Conservation (phyloP, 2,888 invertebrate species). For the Drosophila hawaiiensis region DNA sequence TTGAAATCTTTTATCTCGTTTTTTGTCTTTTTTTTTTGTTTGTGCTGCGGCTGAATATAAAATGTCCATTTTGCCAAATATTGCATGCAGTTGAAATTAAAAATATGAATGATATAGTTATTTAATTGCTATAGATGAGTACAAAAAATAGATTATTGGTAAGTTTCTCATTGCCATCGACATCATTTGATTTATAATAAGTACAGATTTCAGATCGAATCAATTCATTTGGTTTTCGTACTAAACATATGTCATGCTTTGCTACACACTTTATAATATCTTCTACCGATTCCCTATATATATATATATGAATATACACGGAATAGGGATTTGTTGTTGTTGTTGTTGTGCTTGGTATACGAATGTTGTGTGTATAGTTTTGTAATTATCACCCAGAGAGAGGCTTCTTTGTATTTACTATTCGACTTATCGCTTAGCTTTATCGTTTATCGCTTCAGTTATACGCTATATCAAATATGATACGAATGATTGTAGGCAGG, state of each 20-base stretch:
- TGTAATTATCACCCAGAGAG: slow-evolving; percentile 51
- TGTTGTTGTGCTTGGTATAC: slow-evolving; percentile 27
- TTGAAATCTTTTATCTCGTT: slow-evolving; percentile 24
- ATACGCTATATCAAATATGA: slow-evolving; percentile 60
- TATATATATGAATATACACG: no score
- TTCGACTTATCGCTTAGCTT: slow-evolving; percentile 35
- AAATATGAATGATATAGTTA: slow-evolving; percentile 24
- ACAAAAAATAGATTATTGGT: slow-evolving; percentile 49
- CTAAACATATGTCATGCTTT: slow-evolving; percentile 36
- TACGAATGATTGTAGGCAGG: slow-evolving; percentile 81
- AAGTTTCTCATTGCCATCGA: slow-evolving; percentile 8
- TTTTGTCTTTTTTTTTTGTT: slow-evolving; percentile 33
- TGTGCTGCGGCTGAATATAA: slow-evolving; percentile 5
- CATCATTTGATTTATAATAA: slow-evolving; percentile 17
- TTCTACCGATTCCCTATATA: background rate
- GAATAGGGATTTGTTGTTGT: slow-evolving; percentile 7
- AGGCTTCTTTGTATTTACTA: slow-evolving; percentile 43
- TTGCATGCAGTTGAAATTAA: slow-evolving; percentile 12
- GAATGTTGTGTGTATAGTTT: slow-evolving; percentile 31
- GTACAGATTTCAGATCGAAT: slow-evolving; percentile 28
- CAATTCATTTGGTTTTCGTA: slow-evolving; percentile 27
- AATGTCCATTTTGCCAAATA: slow-evolving; percentile 22
- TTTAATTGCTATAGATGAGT: slow-evolving; percentile 47
- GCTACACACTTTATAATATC: slow-evolving; percentile 17
- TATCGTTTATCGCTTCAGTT: slow-evolving; percentile 39